phyloP scores from a whole-genome alignment of 2,888 invertebrate species.

The Heteromyza rotundicornis region DNA sequence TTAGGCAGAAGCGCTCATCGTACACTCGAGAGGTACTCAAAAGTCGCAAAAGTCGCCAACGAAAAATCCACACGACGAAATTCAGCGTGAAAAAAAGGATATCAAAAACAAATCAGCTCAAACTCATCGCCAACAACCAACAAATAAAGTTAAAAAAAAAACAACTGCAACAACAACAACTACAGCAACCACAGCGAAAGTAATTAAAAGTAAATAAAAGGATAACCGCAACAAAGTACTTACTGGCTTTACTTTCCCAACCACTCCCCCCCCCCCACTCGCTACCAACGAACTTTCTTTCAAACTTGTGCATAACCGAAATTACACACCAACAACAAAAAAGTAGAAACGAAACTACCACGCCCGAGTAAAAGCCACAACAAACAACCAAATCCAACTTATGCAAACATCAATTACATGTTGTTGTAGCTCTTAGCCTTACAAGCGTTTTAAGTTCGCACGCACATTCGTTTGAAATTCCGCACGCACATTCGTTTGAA shows the following conservation, averaged over 20 bases:
- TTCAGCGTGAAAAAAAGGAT: conserved; percentile 12
- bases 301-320: conserved; percentile 7
- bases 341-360: conserved; percentile 11
- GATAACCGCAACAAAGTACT: conserved; percentile 13
- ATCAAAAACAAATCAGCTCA: conserved; percentile 20
- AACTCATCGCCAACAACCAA: conserved; percentile 21
- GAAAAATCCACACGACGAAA: too few species aligned
- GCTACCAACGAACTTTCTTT: too few species aligned
- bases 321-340: not conserved
- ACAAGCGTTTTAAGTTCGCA: not conserved
- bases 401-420: conserved; percentile 1
- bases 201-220: conserved; percentile 19
- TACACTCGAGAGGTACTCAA: not conserved
- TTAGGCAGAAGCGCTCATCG: too few species aligned
- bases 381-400: not conserved
- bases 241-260: too few species aligned
- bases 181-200: conserved; percentile 21
- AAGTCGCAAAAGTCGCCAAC: not conserved
- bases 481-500: conserved; percentile 1
- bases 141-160: too few species aligned
- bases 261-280: too few species aligned
- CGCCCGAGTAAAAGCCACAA: not conserved
- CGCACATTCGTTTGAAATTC: not conserved
- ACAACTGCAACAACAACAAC: conserved; percentile 21
- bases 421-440: not conserved